Evolutionary conservation across 2,888 invertebrate genomes (phyloP), one percentile per base, ranked within the genome.

Genomic region (Agrochola litura): DNA sequence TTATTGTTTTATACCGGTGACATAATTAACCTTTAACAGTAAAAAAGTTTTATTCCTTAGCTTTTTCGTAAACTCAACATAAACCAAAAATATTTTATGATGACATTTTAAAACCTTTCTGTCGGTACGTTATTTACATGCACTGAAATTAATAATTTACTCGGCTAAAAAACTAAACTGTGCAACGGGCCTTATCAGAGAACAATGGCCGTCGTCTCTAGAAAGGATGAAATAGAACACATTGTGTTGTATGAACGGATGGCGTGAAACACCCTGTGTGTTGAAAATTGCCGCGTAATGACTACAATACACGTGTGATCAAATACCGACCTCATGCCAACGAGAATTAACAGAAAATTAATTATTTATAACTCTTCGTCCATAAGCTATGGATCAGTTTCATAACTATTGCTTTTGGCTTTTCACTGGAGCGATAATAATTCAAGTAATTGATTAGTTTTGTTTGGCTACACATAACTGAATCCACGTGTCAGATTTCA

Each of bases 241-340:
- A 79, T 81, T 85, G 80, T 84, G 61, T 76, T 41, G 30, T 64
- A 71, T 85, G 77, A 85, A 85, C 76, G 73, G 85, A 43, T 74
- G 67, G 68, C 65, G 56, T 60, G 61, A 19, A 77, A 72, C 74
- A 79, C n/a, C 46, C 60, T 69, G 81, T 82, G 46, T 85, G 86
- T 84, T 77, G 77, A 86, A 87, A 85, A 82, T 85, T 81, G 76
- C 79, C 52, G 77, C 73, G 79, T 85, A 82, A 85, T 68, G 56
- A 68, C 43, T 69, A 77, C 30, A 74, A 67, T 69, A 66, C 60
- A 76, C 37, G 67, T 65, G 65, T 78, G 74, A 73, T 76, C 60
- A 64, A 70, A 71, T 66, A 66, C 25, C 54, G 25, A 14, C 71
- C 41, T 49, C 52, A 49, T 22, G 30, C 25, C 49, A 52, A 71